Percentiles rank a stretch among this genome's conserved stretches.
These are phyloP conservation scores for Scyliorhinus canicula DNA, from an alignment of 2,797 vertebrate species.

Conservation along the genomic window DNA sequence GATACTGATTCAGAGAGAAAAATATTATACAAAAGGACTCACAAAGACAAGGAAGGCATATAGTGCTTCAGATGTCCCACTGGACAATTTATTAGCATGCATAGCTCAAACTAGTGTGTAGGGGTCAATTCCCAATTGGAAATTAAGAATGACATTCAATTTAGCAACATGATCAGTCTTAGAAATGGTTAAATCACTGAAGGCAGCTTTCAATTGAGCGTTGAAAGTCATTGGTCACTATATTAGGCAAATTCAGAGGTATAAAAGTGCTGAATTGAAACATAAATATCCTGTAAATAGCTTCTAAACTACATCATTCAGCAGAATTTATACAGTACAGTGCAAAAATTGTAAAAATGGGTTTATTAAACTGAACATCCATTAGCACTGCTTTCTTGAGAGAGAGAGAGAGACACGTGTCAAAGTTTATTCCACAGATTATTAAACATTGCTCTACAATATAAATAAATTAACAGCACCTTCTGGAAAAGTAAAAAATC, in stretches of 20 bases:
- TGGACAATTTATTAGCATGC: slow-evolving; percentile 72
- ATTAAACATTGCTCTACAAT: slow-evolving; percentile 49
- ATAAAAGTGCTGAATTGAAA: slow-evolving; percentile 64
- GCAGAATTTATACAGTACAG: slow-evolving; percentile 64
- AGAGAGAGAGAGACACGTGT: neutral
- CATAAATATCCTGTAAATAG: slow-evolving; percentile 67
- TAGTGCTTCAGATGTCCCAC: slow-evolving; percentile 59
- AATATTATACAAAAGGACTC: slow-evolving; percentile 17
- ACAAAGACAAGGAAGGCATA: slow-evolving; percentile 33
- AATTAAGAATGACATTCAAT: slow-evolving; percentile 59
- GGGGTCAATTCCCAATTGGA: slow-evolving; percentile 55
- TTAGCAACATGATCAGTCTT: slow-evolving; percentile 45
- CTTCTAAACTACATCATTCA: slow-evolving; percentile 64
- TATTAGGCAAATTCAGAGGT: slow-evolving; percentile 42
- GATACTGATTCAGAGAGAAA: neutral
- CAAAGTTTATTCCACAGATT: slow-evolving; percentile 32
- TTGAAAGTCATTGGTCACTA: slow-evolving; percentile 35
- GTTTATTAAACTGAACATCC: slow-evolving; percentile 41
- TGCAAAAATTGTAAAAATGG: slow-evolving; percentile 55
- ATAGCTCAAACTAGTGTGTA: slow-evolving; percentile 77
- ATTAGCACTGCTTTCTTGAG: slow-evolving; percentile 34
- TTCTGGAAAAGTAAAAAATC: slow-evolving; percentile 44
- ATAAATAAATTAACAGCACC: slow-evolving; percentile 45
- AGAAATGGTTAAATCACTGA: slow-evolving; percentile 32
- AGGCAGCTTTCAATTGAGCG: slow-evolving; percentile 29